Evolutionary conservation across 2,797 vertebrate genomes (phyloP).

Genomic region (Atherinosoma microstoma): DNA sequence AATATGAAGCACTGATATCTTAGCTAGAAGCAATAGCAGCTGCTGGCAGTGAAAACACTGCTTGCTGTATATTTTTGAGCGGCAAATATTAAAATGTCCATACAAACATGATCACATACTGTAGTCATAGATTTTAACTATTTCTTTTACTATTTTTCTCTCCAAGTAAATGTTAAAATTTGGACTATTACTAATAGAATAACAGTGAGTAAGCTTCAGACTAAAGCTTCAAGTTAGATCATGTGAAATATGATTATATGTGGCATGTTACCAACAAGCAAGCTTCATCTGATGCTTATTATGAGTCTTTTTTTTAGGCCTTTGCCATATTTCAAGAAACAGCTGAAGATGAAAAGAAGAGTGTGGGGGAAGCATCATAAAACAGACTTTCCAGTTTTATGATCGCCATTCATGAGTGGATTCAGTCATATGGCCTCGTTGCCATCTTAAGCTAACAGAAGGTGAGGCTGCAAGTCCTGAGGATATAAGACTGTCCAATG

Average conservation of each 20-base stretch:
- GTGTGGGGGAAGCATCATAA: constrained; percentile 9
- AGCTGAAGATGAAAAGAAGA: constrained; percentile 20
- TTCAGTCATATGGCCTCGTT: constrained; percentile 26
- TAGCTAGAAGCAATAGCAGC: background rate
- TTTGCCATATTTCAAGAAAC: constrained; percentile 20
- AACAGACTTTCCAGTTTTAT: constrained; percentile 21
- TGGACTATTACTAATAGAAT: background rate
- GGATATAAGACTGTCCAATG: constrained; percentile 40
- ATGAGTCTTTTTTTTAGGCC: constrained; percentile 6
- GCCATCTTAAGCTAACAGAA: constrained; percentile 54
- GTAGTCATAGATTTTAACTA: background rate
- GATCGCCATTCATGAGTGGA: constrained; percentile 25
- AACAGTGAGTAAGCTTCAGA: background rate
- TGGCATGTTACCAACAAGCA: constrained; percentile 18
- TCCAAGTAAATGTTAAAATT: too few species aligned
- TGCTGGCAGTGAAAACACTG: background rate
- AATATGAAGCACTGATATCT: background rate
- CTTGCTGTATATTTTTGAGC: background rate
- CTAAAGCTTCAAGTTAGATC: constrained; percentile 3
- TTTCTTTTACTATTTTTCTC: too few species aligned
- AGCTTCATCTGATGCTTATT: constrained; percentile 10
- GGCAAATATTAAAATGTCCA: background rate
- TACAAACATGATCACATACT: background rate
- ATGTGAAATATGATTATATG: constrained; percentile 17
- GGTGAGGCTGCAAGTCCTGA: constrained; percentile 35